These are phyloP conservation scores for Bellardia bayeri DNA, from an alignment of 2,888 invertebrate genomes.

Conservation along the genomic window DNA sequence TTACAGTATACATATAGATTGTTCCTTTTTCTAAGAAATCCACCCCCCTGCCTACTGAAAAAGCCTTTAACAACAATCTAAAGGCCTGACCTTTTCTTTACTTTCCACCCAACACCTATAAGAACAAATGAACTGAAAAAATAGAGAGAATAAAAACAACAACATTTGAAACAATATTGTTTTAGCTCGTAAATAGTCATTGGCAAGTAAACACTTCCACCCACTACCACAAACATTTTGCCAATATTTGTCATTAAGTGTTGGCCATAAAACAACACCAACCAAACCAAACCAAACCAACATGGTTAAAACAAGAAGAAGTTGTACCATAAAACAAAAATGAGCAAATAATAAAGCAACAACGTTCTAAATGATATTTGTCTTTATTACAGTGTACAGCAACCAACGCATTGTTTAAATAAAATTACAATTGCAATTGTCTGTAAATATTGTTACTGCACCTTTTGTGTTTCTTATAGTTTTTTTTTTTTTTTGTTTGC, in stretches of 20 bases:
- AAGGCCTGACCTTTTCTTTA: neutral
- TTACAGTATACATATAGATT: conserved; percentile 1
- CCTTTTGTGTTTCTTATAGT: conserved; percentile 51
- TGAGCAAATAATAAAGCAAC: too few species aligned
- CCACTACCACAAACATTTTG: conserved; percentile 57
- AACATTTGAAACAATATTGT: conserved; percentile 7
- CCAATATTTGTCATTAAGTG: conserved; percentile 68
- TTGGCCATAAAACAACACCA: conserved; percentile 42
- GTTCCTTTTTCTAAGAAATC: too few species aligned
- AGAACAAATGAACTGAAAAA: conserved; percentile 23
- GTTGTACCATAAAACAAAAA: conserved; percentile 23
- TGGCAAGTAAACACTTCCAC: conserved; percentile 62
- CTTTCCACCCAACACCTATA: conserved; percentile 42
- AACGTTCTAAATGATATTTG: conserved; percentile 37
- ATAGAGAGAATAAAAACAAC: neutral
- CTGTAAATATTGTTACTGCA: conserved; percentile 69
- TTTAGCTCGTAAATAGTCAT: conserved; percentile 46
- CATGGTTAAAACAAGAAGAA: conserved; percentile 55
- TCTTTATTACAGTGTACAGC: conserved; percentile 43
- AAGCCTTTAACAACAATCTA: neutral
- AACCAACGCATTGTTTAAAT: conserved; percentile 66
- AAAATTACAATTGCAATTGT: conserved; percentile 64
- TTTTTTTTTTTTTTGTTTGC: neutral
- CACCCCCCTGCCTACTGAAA: neutral
- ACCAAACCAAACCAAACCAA: conserved; percentile 24